Base-by-base conservation (phyloP, 2,113 vertebrate species). In the Herpetotheres cachinnans region DNA sequence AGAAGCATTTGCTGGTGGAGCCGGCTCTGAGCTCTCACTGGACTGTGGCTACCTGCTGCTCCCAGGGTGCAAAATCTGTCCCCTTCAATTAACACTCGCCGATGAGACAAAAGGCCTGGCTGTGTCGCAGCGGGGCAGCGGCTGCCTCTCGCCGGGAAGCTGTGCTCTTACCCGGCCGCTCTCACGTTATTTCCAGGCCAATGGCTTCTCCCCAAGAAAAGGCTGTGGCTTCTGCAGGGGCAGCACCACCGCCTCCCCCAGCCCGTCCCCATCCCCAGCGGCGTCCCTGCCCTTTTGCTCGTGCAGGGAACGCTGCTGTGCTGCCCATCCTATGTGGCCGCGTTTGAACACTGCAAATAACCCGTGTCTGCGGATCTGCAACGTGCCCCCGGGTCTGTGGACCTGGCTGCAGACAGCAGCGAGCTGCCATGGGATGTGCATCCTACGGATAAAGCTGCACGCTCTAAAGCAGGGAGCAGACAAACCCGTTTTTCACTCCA, bases 391-490 rank as follows among this genome's bases (percentile, higher is more conserved):
- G 0, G 30, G 27, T 22, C 67, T 10, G 30, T 6, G 32, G 55
- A 12, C 44, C 78, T 5, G 29, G 26, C 32, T 26, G 24, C 58
- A 27, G n/a, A 17, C 66, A 78, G n/a, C 32, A 44, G 20, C 22
- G 16, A 32, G 27, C n/a, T 30, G 38, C 58, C 2, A 1, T 6
- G 46, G 70, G 78, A 7, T 1, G 9, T 5, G 16, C 3, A 11
- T n/a, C 62, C 71, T 2, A 0, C 0, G 0, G 52, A 36, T 8
- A 52, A 30, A 50, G 58, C 36, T 13, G 15, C 4, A 12, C 0
- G 2, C 17, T 55, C 24, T 12, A 44, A 36, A 26, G 29, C 21
- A 50, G 6, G 25, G 15, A 63, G 19, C 30, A 42, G 11, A 44
- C 20, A 30, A 38, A 21, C 18, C 36, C 25, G 3, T 32, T 66